These are phyloP conservation scores for Etheostoma perlongum DNA, from an alignment of 2,797 vertebrate genomes.

Conservation along the genomic window DNA sequence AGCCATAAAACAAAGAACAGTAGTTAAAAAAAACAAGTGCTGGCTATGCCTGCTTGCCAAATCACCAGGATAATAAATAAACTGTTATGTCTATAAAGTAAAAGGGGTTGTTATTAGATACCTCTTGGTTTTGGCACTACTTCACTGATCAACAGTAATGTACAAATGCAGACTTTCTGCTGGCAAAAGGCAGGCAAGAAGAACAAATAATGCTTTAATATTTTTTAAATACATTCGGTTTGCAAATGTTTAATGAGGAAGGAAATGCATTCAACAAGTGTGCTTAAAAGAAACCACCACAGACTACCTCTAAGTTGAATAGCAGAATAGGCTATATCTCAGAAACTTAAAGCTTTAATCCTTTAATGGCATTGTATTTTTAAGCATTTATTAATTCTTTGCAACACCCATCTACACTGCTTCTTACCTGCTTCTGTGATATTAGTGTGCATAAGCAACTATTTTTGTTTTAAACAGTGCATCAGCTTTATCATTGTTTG, in stretches of 20 bases:
- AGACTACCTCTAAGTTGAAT: background rate
- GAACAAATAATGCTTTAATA: background rate
- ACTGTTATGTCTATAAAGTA: background rate
- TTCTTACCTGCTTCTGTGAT: conserved; percentile 3
- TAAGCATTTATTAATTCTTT: background rate
- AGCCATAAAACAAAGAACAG: no score
- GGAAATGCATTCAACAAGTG: background rate
- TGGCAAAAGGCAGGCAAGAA: background rate
- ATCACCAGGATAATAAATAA: no score
- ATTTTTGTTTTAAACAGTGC: conserved; percentile 13
- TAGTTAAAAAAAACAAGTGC: no score
- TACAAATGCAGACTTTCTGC: background rate
- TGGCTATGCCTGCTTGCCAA: no score
- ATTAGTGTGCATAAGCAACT: conserved; percentile 7
- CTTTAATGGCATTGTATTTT: conserved; percentile 1
- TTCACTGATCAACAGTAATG: no score
- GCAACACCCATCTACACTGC: background rate
- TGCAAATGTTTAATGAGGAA: background rate
- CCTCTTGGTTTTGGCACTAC: background rate
- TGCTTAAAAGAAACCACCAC: background rate
- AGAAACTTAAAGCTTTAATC: background rate
- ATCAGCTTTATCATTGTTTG: conserved; percentile 36
- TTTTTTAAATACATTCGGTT: background rate
- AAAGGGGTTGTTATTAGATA: background rate
- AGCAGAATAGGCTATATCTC: background rate